Evolutionary conservation across 2,888 invertebrate species (phyloP), one percentile per base, ranked within the genome.

Genomic region (Merodon equestris): DNA sequence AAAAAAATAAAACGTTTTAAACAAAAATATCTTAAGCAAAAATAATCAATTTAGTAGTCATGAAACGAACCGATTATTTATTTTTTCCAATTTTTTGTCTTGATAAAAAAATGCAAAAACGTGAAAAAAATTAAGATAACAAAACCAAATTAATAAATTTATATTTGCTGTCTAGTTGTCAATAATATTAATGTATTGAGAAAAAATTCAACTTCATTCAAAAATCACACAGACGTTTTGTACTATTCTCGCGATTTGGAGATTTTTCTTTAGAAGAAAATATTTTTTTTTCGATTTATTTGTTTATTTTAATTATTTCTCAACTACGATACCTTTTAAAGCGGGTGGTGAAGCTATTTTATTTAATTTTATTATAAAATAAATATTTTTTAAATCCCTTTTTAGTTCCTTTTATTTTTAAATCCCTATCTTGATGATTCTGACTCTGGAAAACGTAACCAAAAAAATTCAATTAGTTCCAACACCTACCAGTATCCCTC

Each of bases 131-230:
- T 7, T 7, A 27, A 27, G 7, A 27, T 27, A 27, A 27, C 27
- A 9, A 2, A 58, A 72, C n/a, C n/a, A 47, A 34, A 47, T 9
- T 42, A 18, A 42, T 34, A 47, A 34, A 27, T 61, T 61, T 38
- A 67, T 60, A 60, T 63, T 63, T 63, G 38, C 54, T 74, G 47
- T 67, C 56, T 45, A 47, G 27, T 34, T 34, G 50, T 48, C 27
- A 54, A 61, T 50, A 60, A 44, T 74, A 63, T 12, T 50, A 50
- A 56, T 27, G 27, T 27, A 36, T 17, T 27, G 3, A 45, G 44
- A 15, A 19, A 9, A 34, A 58, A 58, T 44, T 53, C 53, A 54
- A 60, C 40, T n/a, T 60, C 19, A 51, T 27, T 47, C 47, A 71
- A 67, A 40, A 66, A 36, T 19, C 36, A 48, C 17, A 68, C 47